Evolutionary conservation across 2,888 invertebrate genomes (phyloP).

Genomic region (Dryadula phaetusa): DNA sequence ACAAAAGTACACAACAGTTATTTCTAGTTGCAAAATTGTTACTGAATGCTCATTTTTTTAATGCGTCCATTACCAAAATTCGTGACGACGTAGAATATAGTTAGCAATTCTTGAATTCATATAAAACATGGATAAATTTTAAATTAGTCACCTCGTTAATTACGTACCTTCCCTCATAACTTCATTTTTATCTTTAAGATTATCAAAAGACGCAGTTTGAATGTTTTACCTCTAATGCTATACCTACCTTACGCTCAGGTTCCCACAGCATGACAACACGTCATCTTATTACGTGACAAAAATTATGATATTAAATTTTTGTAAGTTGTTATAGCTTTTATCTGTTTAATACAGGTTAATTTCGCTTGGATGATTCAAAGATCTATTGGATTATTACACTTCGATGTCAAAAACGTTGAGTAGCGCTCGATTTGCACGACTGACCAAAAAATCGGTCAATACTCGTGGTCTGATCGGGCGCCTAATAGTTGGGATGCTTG

Average conservation of each 20-base stretch:
- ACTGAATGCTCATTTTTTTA: constrained; percentile 29
- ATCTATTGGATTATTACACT: constrained; percentile 5
- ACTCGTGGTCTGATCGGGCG: constrained; percentile 6
- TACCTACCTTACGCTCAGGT: constrained; percentile 40
- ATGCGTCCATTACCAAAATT: constrained; percentile 24
- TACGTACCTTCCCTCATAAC: constrained; percentile 33
- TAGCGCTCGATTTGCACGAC: constrained; percentile 17
- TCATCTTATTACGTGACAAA: constrained; percentile 48
- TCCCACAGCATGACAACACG: constrained; percentile 46
- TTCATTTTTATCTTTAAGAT: constrained; percentile 46
- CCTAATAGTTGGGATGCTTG: not conserved
- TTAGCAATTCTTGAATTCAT: constrained; percentile 3
- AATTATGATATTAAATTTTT: constrained; percentile 45
- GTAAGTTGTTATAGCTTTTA: not conserved
- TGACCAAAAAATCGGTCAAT: constrained; percentile 21
- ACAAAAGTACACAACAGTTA: constrained; percentile 38
- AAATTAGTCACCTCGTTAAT: constrained; percentile 29
- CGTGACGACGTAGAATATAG: not conserved
- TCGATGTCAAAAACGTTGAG: not conserved
- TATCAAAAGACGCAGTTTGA: constrained; percentile 46
- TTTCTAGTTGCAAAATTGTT: constrained; percentile 32
- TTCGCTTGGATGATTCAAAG: not conserved
- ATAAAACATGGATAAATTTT: not conserved
- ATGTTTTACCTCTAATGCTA: constrained; percentile 42
- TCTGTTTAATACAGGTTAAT: constrained; percentile 9